A percentile compares a stretch with the other conserved stretches of the same genome.
Conservation (phyloP, 2,797 vertebrate species). For the Chelidonichthys spinosus region DNA sequence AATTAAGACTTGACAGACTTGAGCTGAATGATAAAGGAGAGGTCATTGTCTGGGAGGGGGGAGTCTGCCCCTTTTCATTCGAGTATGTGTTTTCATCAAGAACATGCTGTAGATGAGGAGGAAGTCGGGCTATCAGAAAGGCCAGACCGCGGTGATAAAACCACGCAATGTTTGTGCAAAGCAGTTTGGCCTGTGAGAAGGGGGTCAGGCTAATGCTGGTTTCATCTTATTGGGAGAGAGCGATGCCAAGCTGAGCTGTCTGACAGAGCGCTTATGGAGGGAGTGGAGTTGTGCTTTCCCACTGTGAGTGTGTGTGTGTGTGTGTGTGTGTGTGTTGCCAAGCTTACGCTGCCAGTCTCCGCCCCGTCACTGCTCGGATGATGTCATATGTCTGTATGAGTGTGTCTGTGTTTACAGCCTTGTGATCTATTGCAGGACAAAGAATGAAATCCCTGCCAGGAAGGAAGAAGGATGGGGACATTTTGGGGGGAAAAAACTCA, state of each 20-base stretch:
- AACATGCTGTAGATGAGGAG: background rate
- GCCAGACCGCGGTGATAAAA: background rate
- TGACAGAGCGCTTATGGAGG: conserved; percentile 62
- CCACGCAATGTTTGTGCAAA: conserved; percentile 18
- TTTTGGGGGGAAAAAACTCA: background rate
- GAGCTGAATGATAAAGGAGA: background rate
- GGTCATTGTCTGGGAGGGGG: background rate
- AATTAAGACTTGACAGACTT: conserved; percentile 34
- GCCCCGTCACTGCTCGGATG: conserved; percentile 59
- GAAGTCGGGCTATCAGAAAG: background rate
- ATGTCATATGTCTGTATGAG: conserved; percentile 66
- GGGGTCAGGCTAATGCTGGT: conserved; percentile 51
- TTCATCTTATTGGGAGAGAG: conserved; percentile 53
- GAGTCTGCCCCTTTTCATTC: background rate
- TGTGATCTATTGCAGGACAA: conserved; percentile 70
- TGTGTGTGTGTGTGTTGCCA: conserved; percentile 42
- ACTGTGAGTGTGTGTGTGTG: conserved; percentile 23
- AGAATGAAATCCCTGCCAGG: conserved; percentile 62
- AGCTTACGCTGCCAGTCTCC: conserved; percentile 72
- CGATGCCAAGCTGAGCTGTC: conserved; percentile 64
- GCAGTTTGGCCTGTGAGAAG: conserved; percentile 55
- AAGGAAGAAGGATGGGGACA: conserved; percentile 11
- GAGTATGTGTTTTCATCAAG: background rate
- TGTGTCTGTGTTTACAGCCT: conserved; percentile 35
- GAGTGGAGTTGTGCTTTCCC: conserved; percentile 36